Base-by-base conservation (phyloP, 2,797 vertebrate genomes). In the Parambassis ranga region DNA sequence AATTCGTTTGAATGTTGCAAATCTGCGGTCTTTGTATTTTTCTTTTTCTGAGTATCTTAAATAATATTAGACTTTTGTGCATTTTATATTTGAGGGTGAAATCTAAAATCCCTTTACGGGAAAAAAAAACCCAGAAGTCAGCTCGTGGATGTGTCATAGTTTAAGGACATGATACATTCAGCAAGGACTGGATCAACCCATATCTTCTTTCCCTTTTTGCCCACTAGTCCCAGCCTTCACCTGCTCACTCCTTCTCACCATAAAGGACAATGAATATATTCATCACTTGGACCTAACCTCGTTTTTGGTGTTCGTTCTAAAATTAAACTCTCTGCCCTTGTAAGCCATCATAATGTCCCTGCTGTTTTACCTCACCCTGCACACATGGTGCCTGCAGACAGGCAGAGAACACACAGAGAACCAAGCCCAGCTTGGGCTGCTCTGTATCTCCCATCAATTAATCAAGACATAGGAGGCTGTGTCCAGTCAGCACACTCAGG, bases 361-460 rank as follows among this genome's bases (percentile, higher is more conserved):
- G 56, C 28, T 38, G 19, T 46, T 52, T 15, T 13, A 43, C 55
- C 13, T 13, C 3, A 6, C 3, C 23, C 10, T 47, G 16, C 42
- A 49, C 23, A 59, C 46, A 33, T 7, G 27, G 28, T 27, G 63
- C 63, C 63, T 44, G 28, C 49, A 52, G 58, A 48, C 33, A 23
- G n/a, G 32, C 36, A 49, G 31, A 50, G 60, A 74, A 67, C 58
- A 51, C 55, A 59, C 31, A 36, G 39, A 50, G 53, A 64, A 63
- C 68, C 41, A 10, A 44, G 48, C 75, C 77, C 57, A 67, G 37
- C 56, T 43, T 39, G 35, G 66, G 66, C 71, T 59, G 62, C 71
- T n/a, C n/a, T 63, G 57, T 37, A 59, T 63, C 60, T 58, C 52
- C 52, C 73, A 84, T 82, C 81, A 82, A 86, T 87, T 87, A 84